A percentile compares a stretch with the other conserved stretches of the same genome.
Conservation (phyloP, 2,888 invertebrate genomes). For the Sialis lutaria region DNA sequence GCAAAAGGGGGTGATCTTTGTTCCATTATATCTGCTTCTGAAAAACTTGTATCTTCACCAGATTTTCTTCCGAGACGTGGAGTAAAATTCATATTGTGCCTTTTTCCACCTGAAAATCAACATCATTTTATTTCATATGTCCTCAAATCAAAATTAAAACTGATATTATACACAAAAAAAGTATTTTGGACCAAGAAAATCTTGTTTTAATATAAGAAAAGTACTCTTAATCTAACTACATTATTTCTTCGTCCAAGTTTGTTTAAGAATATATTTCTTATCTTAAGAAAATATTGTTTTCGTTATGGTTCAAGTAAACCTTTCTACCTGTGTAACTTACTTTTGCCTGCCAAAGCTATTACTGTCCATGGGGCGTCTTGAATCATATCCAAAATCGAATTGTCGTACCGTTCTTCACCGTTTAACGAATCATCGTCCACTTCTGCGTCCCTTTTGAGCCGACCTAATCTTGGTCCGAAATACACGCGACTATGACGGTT, state of each 20-base stretch:
- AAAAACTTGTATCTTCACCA: slow-evolving; percentile 16
- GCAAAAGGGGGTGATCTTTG: slow-evolving; percentile 29
- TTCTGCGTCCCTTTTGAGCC: slow-evolving; percentile 25
- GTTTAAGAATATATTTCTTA: too few relatives aligned
- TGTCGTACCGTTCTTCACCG: slow-evolving; percentile 18
- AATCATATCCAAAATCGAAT: slow-evolving; percentile 22
- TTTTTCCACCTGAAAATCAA: slow-evolving; percentile 14
- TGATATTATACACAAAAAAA: too few relatives aligned
- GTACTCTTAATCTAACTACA: too few relatives aligned
- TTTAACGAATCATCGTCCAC: slow-evolving; percentile 14
- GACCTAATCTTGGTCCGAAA: slow-evolving; percentile 35
- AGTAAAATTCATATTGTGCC: slow-evolving; percentile 24
- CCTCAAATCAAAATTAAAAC: not conserved
- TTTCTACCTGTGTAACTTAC: not conserved
- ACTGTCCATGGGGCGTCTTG: slow-evolving; percentile 25
- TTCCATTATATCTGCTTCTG: slow-evolving; percentile 16
- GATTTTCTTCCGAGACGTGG: slow-evolving; percentile 31
- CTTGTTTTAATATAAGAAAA: too few relatives aligned
- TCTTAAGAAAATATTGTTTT: too few relatives aligned
- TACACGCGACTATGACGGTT: slow-evolving; percentile 20
- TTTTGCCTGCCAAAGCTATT: slow-evolving; percentile 23
- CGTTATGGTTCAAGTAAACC: too few relatives aligned
- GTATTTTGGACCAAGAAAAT: too few relatives aligned
- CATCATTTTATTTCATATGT: not conserved
- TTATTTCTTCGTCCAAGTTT: too few relatives aligned